Base-by-base conservation (phyloP, 1,140 invertebrate species). In the Nebria ingens region DNA sequence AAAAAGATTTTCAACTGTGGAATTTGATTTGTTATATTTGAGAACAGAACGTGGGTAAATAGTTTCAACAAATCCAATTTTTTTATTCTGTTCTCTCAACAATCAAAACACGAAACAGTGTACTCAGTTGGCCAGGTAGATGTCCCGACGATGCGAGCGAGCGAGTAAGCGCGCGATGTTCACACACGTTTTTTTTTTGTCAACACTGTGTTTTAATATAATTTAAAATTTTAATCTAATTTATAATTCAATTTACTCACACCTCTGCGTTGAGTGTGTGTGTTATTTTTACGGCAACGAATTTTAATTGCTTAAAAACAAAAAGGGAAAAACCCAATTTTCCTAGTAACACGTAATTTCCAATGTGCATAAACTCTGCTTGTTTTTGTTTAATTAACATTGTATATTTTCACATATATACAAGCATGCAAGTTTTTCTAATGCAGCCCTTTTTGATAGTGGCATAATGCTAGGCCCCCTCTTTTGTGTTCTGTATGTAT, bases 151-250 rank as follows among this genome's bases (percentile, higher is more conserved):
- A 34, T 34, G 25, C 25, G 25, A 34, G n/a, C n/a, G n/a, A n/a
- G n/a, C n/a, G n/a, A n/a, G n/a, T n/a, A n/a, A n/a, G n/a, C n/a
- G n/a, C n/a, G n/a, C n/a, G n/a, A n/a, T n/a, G n/a, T n/a, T n/a
- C n/a, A n/a, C n/a, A n/a, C n/a, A n/a, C n/a, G n/a, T n/a, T n/a
- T n/a, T n/a, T 29, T 29, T 45, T 45, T 45, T 12, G 40, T 45
- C 40, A 45, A 45, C 40, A 45, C 15, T 45, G 40, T 45, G 40
- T 45, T 45, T 45, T 45, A 45, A 45, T 45, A 45, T 45, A 45
- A 45, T 45, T 45, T 45, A 45, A 45, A 45, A 45, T 45, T 45
- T 45, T 45, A 45, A 45, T 45, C 40, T 45, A 45, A 45, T 45
- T 45, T 45, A 45, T 45, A 45, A 45, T 45, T 45, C 40, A 45